Conservation (phyloP, 2,797 vertebrate species). For the Gephyroberyx darwinii region DNA sequence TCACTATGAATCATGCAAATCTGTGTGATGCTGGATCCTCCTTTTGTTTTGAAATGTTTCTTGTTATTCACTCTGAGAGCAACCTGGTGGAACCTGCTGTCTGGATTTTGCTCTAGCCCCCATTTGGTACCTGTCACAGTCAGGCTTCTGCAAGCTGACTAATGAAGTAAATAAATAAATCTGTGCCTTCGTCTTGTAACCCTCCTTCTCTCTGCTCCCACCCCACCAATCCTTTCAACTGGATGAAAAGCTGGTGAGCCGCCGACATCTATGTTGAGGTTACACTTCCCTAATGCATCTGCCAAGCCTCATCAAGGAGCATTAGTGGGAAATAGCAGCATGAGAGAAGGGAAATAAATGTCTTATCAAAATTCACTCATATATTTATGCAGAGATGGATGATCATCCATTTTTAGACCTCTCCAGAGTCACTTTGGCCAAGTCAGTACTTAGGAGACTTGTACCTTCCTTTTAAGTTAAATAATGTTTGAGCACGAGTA, state of each 20-base stretch:
- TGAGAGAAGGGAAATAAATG: not conserved
- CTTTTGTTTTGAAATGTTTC: conserved; percentile 9
- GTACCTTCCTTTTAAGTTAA: not conserved
- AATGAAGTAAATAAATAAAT: conserved; percentile 67
- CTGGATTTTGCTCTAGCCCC: conserved; percentile 23
- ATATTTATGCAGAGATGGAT: conserved; percentile 42
- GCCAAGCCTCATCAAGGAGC: conserved; percentile 58
- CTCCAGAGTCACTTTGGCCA: not conserved
- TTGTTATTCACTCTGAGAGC: not conserved
- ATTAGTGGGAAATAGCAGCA: conserved; percentile 45
- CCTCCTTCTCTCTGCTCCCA: not conserved
- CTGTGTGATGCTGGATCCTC: not conserved
- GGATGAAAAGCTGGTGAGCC: conserved; percentile 53
- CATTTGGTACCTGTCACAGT: conserved; percentile 49
- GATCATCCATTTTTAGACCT: conserved; percentile 22
- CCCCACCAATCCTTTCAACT: conserved; percentile 40
- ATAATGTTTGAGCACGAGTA: conserved; percentile 25
- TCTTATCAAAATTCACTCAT: conserved; percentile 33
- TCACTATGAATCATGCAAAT: conserved; percentile 13
- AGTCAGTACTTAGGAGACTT: not conserved
- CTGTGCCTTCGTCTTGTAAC: conserved; percentile 25
- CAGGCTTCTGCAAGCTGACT: conserved; percentile 54
- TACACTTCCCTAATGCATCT: conserved; percentile 54
- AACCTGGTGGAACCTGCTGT: conserved; percentile 6
- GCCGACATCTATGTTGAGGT: conserved; percentile 51